Base-by-base conservation (phyloP, 2,113 vertebrate species). In the Mus spicilegus region DNA sequence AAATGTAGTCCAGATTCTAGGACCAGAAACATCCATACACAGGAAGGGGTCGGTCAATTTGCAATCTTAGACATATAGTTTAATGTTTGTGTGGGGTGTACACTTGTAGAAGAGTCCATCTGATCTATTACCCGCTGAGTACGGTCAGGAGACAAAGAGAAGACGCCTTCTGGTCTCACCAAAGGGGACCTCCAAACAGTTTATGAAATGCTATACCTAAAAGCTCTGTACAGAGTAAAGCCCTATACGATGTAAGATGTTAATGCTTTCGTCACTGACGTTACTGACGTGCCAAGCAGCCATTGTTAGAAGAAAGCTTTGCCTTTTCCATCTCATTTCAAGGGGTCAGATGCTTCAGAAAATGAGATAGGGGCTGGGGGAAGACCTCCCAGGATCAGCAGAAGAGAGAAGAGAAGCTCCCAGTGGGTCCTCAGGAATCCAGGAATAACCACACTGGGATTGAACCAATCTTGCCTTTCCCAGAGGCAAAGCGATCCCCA, bases 201-300 rank as follows among this genome's bases (percentile, higher is more conserved):
- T 87, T 61, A 78, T 63, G 36, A 58, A 67, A 91, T 61, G 63
- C 54, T 91, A 90, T 86, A 77, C 22, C 93, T 94, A 42, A 93
- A 96, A 91, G 39, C n/a, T 94, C 77, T 89, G 86, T 95, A 72
- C 93, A 30, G 88, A 91, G 87, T 82, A 73, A 96, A 91, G 61
- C 51, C 39, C n/a, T 92, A 51, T 75, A 75, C 22, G n/a, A 28
- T 94, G 94, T 92, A 73, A 94, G 24, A 56, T 58, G 56, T 30
- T 89, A 39, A 81, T 72, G 12, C 49, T 78, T 22, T 82, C 76
- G 28, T 72, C 67, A 42, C 46, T 94, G 87, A 78, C 86, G 1
- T 92, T 54, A 22, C 1, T 75, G 69, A 90, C 20, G 22, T 49
- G 76, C 70, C 90, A 17, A 85, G 89, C 80, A 46, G 65, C 12